Evolutionary conservation across 1,140 invertebrate species (phyloP), one percentile per base, ranked within the genome.

Genomic region (Drosophila pandora): DNA sequence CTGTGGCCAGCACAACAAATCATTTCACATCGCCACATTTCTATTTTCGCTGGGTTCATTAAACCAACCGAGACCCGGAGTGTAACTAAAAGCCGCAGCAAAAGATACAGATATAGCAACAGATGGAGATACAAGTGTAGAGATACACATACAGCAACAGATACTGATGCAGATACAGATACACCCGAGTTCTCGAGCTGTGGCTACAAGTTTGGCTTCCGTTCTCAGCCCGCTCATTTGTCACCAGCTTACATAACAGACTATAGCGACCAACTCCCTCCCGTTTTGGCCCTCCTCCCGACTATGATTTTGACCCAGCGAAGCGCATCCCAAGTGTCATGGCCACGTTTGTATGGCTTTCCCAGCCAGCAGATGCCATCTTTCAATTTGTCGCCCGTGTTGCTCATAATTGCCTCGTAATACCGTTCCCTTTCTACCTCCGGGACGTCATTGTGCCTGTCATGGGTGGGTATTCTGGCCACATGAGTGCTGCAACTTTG

Each of bases 361-460:
- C 60, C 70, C 71, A 65, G 59, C 76, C 45, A 53, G 39, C 64
- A 52, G 50, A 57, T 69, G 63, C 49, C 50, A 57, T 80, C 81
- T 84, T 84, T 84, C 72, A 85, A 85, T 85, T 74, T 80, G 77
- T 85, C 77, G 69, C 77, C 76, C 64, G 34, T 70, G 67, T 69
- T 17, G 17, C 30, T 70, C 72, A 81, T 80, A 80, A 80, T 80
- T 81, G 78, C 61, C 74, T 55, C 57, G 67, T 76, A 80, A 81
- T 80, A 60, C 41, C 41, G 41, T 21, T 17, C 41, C 41, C 41
- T 21, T 37, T 47, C 43, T 47, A 10, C 9, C 43, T 47, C 43
- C 48, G 52, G 58, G 39, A 34, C 59, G 75, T 76, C 32, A 69
- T 69, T 69, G 63, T 69, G 63, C 13, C 41, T 28, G 52, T 68